Conservation (phyloP, 2,113 vertebrate genomes). For the Nematolebias whitei region DNA sequence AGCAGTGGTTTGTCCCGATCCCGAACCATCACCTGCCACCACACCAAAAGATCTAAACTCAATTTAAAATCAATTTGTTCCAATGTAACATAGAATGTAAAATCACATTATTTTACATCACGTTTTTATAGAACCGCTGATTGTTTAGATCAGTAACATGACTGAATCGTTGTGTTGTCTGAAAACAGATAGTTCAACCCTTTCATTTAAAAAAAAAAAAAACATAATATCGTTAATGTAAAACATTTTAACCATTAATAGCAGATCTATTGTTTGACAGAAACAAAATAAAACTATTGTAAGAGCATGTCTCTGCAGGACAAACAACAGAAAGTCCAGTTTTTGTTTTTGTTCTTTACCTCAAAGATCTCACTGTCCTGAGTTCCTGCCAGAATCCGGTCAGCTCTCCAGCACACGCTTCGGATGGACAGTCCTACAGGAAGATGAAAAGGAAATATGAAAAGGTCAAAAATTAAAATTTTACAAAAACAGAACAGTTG, state of each 20-base stretch:
- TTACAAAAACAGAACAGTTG: not conserved
- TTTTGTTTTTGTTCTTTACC: constrained; percentile 54
- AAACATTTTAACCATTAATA: too few relatives aligned
- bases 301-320: not conserved
- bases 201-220: too few relatives aligned
- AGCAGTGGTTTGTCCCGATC: constrained; percentile 93
- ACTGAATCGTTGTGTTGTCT: too few relatives aligned
- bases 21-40: constrained; percentile 84
- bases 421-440: constrained; percentile 89
- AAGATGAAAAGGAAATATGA: constrained; percentile 1
- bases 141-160: too few relatives aligned
- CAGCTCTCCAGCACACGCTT: constrained; percentile 95
- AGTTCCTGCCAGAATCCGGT: constrained; percentile 91
- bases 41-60: not conserved
- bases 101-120: too few relatives aligned
- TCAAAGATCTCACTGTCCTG: constrained; percentile 98
- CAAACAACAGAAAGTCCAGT: not conserved
- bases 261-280: too few relatives aligned
- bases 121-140: too few relatives aligned
- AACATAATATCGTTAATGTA: too few relatives aligned
- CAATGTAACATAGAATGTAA: too few relatives aligned
- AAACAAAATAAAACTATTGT: constrained; percentile 4
- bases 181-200: too few relatives aligned
- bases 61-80: too few relatives aligned
- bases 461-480: not conserved